Evolutionary conservation across 2,888 invertebrate species (phyloP).

Genomic region (Acrobasis suavella): DNA sequence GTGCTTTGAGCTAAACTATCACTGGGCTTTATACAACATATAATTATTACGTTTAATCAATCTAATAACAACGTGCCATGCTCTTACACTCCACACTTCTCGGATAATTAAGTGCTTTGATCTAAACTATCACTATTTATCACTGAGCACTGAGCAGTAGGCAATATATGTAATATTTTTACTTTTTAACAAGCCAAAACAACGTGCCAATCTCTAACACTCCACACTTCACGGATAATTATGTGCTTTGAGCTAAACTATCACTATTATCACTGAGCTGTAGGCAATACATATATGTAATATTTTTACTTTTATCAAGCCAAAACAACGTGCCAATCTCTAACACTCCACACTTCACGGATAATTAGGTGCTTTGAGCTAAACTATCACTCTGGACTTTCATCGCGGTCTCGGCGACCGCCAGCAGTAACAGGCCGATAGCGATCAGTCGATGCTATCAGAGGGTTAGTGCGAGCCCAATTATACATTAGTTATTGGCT

Average conservation of each 20-base stretch:
- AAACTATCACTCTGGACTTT: slow-evolving; percentile 14
- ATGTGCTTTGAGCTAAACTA: slow-evolving; percentile 10
- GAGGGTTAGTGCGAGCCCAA: slow-evolving; percentile 6
- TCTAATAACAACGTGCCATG: neutral
- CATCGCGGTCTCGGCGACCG: slow-evolving; percentile 5
- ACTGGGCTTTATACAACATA: slow-evolving; percentile 11
- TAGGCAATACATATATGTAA: too few species aligned
- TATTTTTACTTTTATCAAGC: too few species aligned
- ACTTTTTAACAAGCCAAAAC: too few species aligned
- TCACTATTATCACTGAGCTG: slow-evolving; percentile 11
- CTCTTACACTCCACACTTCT: too few species aligned
- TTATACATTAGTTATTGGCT: slow-evolving; percentile 12
- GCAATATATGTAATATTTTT: too few species aligned
- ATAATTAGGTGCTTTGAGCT: slow-evolving; percentile 11
- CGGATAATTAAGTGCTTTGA: too few species aligned
- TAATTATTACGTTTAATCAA: too few species aligned
- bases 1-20: slow-evolving; percentile 11
- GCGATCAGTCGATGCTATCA: slow-evolving; percentile 11
- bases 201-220: too few species aligned
- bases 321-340: too few species aligned
- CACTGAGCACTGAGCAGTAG: too few species aligned
- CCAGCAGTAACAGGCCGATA: slow-evolving; percentile 6
- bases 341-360: neutral
- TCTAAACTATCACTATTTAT: too few species aligned
- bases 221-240: neutral